phyloP scores from a whole-genome alignment of 2,797 vertebrate species.

The Selene dorsalis region DNA sequence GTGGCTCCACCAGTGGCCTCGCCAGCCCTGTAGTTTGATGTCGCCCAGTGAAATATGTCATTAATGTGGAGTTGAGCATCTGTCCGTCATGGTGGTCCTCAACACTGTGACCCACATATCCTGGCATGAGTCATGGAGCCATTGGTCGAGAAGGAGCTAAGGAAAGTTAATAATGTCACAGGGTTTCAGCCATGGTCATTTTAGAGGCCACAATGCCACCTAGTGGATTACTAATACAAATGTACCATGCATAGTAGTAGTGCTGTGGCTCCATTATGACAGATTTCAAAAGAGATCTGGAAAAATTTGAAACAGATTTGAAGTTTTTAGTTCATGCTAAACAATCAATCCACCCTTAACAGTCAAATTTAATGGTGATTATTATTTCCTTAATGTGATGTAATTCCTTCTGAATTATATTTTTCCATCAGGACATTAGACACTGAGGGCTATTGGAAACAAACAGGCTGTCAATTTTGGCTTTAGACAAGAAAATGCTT shows the following conservation, averaged over 20 bases:
- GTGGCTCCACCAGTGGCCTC: constrained; percentile 16
- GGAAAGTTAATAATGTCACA: constrained; percentile 15
- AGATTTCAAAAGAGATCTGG: background rate
- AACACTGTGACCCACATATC: constrained; percentile 57
- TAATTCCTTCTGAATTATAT: background rate
- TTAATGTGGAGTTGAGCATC: constrained; percentile 32
- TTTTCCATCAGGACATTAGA: background rate
- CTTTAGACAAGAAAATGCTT: background rate
- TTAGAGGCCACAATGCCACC: constrained; percentile 68
- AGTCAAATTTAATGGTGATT: background rate
- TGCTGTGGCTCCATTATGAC: background rate
- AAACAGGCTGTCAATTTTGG: background rate
- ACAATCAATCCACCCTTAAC: too few species aligned
- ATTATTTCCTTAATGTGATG: background rate
- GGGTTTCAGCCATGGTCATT: background rate
- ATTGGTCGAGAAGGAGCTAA: constrained; percentile 11
- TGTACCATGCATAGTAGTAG: background rate
- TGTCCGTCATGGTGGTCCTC: constrained; percentile 36
- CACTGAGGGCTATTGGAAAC: background rate
- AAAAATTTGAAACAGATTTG: background rate
- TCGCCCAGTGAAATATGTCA: constrained; percentile 8
- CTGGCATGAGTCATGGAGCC: constrained; percentile 43
- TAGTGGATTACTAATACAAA: constrained; percentile 60
- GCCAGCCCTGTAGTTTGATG: constrained; percentile 23
- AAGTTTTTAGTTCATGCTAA: background rate